Evolutionary conservation across 1,140 invertebrate genomes (phyloP).

Genomic region (Drosophila lacteicornis): DNA sequence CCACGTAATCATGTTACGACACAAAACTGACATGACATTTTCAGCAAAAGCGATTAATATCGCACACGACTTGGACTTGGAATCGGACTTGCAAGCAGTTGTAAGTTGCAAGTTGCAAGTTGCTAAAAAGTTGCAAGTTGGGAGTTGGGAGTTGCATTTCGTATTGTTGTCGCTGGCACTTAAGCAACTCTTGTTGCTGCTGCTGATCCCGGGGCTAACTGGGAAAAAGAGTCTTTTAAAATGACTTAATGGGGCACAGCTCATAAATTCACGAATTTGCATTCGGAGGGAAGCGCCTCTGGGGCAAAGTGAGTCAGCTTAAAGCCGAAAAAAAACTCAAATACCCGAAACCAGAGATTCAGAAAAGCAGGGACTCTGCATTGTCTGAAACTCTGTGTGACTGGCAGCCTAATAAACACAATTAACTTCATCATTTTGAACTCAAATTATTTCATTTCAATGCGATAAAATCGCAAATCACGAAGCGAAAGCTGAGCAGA

Average conservation of each 20-base stretch:
- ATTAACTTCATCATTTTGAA: conserved; percentile 85
- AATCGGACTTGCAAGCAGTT: conserved; percentile 26
- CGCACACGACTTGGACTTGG: conserved; percentile 69
- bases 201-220: conserved; percentile 34
- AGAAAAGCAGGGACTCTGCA: conserved; percentile 18
- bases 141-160: conserved; percentile 51
- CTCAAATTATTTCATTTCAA: conserved; percentile 85
- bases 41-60: conserved; percentile 84
- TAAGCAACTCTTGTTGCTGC: conserved; percentile 28
- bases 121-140: conserved; percentile 35
- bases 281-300: conserved; percentile 68
- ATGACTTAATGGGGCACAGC: conserved; percentile 83
- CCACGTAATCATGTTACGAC: conserved; percentile 82
- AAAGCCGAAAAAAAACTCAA: conserved; percentile 15
- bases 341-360: conserved; percentile 47
- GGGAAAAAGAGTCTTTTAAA: conserved; percentile 73
- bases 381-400: conserved; percentile 60
- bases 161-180: conserved; percentile 57
- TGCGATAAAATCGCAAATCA: conserved; percentile 85
- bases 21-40: conserved; percentile 83
- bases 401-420: conserved; percentile 84
- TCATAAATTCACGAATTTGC: conserved; percentile 84
- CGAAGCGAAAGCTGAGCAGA: conserved; percentile 71
- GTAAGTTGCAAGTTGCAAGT: conserved; percentile 35
- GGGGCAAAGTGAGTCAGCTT: conserved; percentile 62